Percentiles rank a stretch among this genome's conserved stretches.
Evolutionary conservation across 2,113 vertebrate genomes (phyloP).

Genomic region (Harpagus bidentatus): DNA sequence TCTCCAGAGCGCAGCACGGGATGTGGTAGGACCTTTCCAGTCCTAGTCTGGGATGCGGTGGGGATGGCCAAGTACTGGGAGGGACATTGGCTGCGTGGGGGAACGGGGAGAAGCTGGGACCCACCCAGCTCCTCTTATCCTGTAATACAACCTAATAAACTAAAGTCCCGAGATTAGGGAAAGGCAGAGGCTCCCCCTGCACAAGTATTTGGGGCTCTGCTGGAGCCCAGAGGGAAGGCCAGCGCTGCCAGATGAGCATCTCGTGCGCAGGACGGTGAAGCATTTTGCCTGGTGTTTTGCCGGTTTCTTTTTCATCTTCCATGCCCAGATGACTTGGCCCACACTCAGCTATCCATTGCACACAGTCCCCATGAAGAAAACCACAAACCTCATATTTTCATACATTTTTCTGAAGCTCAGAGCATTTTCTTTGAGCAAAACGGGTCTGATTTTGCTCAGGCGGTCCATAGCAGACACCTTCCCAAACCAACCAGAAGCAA

Average conservation of each 20-base stretch:
- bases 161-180: neutral
- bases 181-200: neutral
- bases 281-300: neutral
- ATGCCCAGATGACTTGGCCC: neutral
- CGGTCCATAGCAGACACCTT: neutral
- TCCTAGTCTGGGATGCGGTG: neutral
- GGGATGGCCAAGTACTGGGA: neutral
- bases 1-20: neutral
- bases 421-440: neutral
- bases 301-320: neutral
- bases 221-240: neutral
- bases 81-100: accelerated
- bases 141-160: neutral
- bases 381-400: neutral
- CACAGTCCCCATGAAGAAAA: neutral
- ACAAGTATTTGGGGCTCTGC: neutral
- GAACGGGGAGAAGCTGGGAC: neutral
- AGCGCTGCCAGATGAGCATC: neutral
- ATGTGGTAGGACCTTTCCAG: neutral
- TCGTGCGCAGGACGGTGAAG: accelerated
- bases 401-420: neutral
- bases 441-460: neutral
- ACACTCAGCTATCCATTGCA: neutral
- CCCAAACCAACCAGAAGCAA: neutral
- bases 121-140: neutral